Conservation (phyloP, 2,888 invertebrate species). For the Aquatica leii region DNA sequence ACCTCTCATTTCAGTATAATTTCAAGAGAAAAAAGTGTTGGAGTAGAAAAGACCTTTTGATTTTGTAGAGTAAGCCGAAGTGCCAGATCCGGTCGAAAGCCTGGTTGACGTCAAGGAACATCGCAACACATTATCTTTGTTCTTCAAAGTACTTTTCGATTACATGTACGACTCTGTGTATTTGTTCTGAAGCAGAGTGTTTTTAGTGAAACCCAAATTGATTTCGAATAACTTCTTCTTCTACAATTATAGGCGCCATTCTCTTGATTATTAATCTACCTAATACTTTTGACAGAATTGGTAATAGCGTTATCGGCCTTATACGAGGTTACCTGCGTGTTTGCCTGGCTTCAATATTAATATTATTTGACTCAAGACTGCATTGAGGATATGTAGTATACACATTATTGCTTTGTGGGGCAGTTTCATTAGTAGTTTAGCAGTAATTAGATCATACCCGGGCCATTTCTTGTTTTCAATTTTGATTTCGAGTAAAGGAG, state of each 20-base stretch:
- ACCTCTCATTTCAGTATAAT: background rate
- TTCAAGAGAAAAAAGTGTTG: background rate
- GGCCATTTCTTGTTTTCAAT: no score
- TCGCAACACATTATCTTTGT: slow-evolving; percentile 11
- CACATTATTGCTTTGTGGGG: background rate
- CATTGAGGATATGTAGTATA: background rate
- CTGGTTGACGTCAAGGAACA: slow-evolving; percentile 7
- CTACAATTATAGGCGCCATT: slow-evolving; percentile 5
- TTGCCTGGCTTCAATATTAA: slow-evolving; percentile 2
- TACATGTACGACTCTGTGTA: slow-evolving; percentile 4
- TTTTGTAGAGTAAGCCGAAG: slow-evolving; percentile 5
- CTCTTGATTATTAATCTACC: slow-evolving; percentile 9
- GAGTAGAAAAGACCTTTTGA: slow-evolving; percentile 3
- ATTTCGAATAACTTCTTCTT: slow-evolving; percentile 1
- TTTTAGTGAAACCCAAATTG: slow-evolving; percentile 1
- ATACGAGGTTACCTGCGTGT: background rate
- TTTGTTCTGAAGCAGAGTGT: slow-evolving; percentile 12
- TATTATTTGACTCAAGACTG: background rate
- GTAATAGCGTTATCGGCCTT: background rate
- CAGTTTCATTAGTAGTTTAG: background rate
- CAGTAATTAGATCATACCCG: no score
- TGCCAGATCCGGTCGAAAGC: slow-evolving; percentile 7
- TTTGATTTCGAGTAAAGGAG: no score
- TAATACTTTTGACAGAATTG: slow-evolving; percentile 2
- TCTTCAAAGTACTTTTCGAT: slow-evolving; percentile 7